Base-by-base conservation (phyloP, 1,140 invertebrate species). In the Zaprionus vittiger region DNA sequence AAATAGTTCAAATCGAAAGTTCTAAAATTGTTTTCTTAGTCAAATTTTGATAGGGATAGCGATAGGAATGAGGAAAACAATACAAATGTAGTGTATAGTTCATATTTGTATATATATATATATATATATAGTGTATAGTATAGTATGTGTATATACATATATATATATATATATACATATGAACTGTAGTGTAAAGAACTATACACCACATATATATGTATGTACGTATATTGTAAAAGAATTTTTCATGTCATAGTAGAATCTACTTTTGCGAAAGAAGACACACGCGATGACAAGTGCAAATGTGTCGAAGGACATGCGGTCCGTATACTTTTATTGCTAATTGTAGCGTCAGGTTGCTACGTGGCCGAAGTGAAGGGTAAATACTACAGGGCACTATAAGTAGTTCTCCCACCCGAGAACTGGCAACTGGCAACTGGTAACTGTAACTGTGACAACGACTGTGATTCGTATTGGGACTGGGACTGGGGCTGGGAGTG, bases 331-430 rank as follows among this genome's bases (percentile, higher is more conserved):
- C 59, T 73, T 86, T 86, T 82, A 80, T 68, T 76, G 80, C 73
- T 80, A 87, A 86, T 86, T 86, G 83, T 67, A 83, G 83, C 83
- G 80, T 87, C 80, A 87, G 73, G 73, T 80, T 80, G 73, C 15
- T 64, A 77, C 77, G 77, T 77, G 73, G 70, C 73, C 67, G 34
- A 75, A 49, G 28, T 56, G 55, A 68, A 61, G 15, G 24, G 54
- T 65, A 57, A 71, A 65, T 59, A 54, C 38, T 37, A 65, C 20
- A 55, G 17, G 54, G 15, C 24, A 52, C 57, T 60, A 22, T 41
- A 20, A 61, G 12, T 9, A 41, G 15, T n/a, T n/a, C n/a, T n/a
- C n/a, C n/a, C n/a, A n/a, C n/a, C n/a, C n/a, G n/a, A 15, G 1
- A 15, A 28, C 37, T 61, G 59, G 28, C 26, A 12, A 7, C 20